These are phyloP conservation scores for Camponotus vicinus DNA, from an alignment of 1,140 invertebrate species.

Conservation along the genomic window DNA sequence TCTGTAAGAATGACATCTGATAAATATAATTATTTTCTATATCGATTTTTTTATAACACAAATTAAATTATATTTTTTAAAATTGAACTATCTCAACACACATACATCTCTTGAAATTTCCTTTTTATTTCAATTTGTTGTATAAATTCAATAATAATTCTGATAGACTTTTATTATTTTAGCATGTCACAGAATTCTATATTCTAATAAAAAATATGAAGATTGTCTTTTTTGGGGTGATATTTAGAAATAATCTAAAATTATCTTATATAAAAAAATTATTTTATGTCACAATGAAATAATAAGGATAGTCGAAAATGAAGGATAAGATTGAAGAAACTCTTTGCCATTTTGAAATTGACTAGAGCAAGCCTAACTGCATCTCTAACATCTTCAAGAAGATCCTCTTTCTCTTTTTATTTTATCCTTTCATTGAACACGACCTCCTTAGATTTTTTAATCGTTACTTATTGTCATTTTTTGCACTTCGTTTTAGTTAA, in stretches of 20 bases:
- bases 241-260: not conserved
- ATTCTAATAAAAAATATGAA: not conserved
- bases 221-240: not conserved
- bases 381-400: constrained; percentile 5
- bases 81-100: not conserved
- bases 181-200: not conserved
- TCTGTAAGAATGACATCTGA: not conserved
- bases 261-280: not conserved
- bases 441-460: not conserved
- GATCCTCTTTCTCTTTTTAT: not conserved
- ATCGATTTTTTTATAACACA: not conserved
- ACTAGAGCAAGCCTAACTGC: not conserved
- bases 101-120: too few relatives aligned
- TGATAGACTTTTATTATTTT: constrained; percentile 1
- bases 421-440: not conserved
- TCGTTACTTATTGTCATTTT: constrained; percentile 59
- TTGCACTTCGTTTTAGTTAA: constrained; percentile 59
- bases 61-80: not conserved
- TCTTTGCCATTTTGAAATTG: not conserved
- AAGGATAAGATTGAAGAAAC: not conserved
- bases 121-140: too few relatives aligned
- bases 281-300: not conserved
- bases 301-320: not conserved
- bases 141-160: not conserved
- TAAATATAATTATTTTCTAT: not conserved